A percentile compares a stretch with the other conserved stretches of the same genome.
Conservation (phyloP, 1,140 invertebrate species). For the Drosophila guanche region DNA sequence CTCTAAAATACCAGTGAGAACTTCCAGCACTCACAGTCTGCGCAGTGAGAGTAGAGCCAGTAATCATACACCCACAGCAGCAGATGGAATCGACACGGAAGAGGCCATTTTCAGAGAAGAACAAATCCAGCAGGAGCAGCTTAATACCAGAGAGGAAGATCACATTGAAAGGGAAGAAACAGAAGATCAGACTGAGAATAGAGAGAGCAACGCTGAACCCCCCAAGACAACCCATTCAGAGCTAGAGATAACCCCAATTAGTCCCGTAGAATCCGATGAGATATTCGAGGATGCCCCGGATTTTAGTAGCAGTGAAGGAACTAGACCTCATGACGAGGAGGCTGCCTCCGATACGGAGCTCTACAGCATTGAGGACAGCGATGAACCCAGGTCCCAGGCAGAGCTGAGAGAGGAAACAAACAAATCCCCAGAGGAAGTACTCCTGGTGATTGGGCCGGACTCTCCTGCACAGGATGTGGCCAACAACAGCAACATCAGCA, state of each 20-base stretch:
- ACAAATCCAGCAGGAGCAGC: no score
- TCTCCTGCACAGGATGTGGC: slow-evolving; percentile 26
- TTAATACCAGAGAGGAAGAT: not conserved
- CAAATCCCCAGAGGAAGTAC: slow-evolving; percentile 41
- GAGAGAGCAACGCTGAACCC: not conserved
- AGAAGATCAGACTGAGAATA: not conserved
- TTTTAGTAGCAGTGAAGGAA: slow-evolving; percentile 46
- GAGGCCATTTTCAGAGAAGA: not conserved
- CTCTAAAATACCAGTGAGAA: slow-evolving; percentile 72
- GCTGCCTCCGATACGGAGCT: slow-evolving; percentile 67
- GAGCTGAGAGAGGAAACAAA: not conserved
- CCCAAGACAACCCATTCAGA: not conserved
- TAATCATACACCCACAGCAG: slow-evolving; percentile 18
- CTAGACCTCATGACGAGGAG: slow-evolving; percentile 34
- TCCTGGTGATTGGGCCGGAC: slow-evolving; percentile 32
- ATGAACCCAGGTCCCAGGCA: slow-evolving; percentile 27
- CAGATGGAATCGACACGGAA: slow-evolving; percentile 9
- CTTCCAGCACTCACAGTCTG: slow-evolving; percentile 53
- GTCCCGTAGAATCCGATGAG: slow-evolving; percentile 53
- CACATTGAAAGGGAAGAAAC: no score
- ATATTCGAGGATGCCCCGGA: slow-evolving; percentile 71
- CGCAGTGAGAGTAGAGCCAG: slow-evolving; percentile 54
- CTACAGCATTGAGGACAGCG: slow-evolving; percentile 59
- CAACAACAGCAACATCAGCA: slow-evolving; percentile 47
- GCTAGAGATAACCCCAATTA: slow-evolving; percentile 1